A percentile compares a stretch with the other conserved stretches of the same genome.
Evolutionary conservation across 2,797 vertebrate species (phyloP).

Genomic region (Pangasius sanitwongsei): DNA sequence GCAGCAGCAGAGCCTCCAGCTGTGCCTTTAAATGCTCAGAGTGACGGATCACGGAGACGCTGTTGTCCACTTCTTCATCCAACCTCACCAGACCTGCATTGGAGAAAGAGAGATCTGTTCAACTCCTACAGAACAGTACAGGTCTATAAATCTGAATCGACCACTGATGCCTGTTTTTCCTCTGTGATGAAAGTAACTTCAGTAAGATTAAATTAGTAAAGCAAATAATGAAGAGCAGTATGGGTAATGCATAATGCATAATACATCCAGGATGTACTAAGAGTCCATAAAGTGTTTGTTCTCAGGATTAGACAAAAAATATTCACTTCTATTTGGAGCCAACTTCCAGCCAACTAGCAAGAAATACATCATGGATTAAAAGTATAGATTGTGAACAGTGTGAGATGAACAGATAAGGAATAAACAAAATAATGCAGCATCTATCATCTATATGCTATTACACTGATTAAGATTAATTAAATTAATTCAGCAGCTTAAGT

Average conservation of each 20-base stretch:
- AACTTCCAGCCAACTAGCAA: not conserved
- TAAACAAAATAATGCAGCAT: not conserved
- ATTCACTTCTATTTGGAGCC: not conserved
- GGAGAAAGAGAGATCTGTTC: not conserved
- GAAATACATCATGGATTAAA: not conserved
- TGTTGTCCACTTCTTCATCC: conserved; percentile 67
- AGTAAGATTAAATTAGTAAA: not conserved
- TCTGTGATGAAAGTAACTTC: not conserved
- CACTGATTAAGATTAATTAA: too few species aligned
- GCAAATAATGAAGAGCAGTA: not conserved
- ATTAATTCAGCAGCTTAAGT: too few species aligned
- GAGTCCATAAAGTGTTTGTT: not conserved
- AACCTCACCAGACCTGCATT: conserved; percentile 69
- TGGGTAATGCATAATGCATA: not conserved
- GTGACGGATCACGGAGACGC: conserved; percentile 81
- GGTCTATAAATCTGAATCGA: not conserved
- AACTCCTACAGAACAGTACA: not conserved
- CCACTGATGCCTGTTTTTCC: not conserved
- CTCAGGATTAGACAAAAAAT: not conserved
- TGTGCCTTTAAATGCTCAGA: conserved; percentile 82
- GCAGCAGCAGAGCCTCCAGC: conserved; percentile 82
- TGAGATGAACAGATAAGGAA: not conserved
- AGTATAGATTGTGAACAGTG: not conserved
- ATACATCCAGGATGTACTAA: not conserved
- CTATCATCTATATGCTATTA: too few species aligned